Base-by-base conservation (phyloP, 2,113 vertebrate species). In the Morone saxatilis region DNA sequence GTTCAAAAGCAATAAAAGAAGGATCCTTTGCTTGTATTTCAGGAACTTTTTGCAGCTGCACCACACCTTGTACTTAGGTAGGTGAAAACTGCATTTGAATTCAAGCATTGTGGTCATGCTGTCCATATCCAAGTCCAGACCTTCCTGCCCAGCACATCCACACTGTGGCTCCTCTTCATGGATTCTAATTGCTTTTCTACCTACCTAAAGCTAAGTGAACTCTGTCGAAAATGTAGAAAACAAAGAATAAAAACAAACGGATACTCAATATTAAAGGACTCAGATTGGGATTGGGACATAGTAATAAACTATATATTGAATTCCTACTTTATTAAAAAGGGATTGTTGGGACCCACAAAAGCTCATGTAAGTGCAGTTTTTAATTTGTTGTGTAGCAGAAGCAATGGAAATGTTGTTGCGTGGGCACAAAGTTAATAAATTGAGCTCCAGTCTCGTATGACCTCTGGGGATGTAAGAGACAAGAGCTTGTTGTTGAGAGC, bases 401-500 rank as follows among this genome's bases (percentile, higher is more conserved):
- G 83, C 59, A 74, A 72, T 41, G 50, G 54, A 76, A 86, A 82
- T 74, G 66, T 60, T 83, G 60, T 69, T 81, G 31, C 50, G 57
- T 60, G 51, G 66, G 17, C 48, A 51, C 78, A 67, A 51, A 86
- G 81, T 85, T 85, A 87, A 84, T 87, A 88, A 87, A 79, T 7
- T 61, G 72, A 71, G 43, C 65, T 50, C 43, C 72, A 43, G 65
- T 80, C 57, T 74, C 72, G 10, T 76, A 76, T 83, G 86, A 83
- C 76, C 89, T 82, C 61, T 38, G 51, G 79, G 87, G 75, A 79
- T 63, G 40, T 61, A 45, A 78, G 63, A 83, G 57, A 92, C 89
- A 86, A 88, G 66, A 78, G 77, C 48, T 71, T 90, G 81, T 91
- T 93, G 87, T 90, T 78, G 50, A 67, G 76, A 59, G 54, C 53